Evolutionary conservation across 2,888 invertebrate species (phyloP).

Genomic region (Autographa gamma): DNA sequence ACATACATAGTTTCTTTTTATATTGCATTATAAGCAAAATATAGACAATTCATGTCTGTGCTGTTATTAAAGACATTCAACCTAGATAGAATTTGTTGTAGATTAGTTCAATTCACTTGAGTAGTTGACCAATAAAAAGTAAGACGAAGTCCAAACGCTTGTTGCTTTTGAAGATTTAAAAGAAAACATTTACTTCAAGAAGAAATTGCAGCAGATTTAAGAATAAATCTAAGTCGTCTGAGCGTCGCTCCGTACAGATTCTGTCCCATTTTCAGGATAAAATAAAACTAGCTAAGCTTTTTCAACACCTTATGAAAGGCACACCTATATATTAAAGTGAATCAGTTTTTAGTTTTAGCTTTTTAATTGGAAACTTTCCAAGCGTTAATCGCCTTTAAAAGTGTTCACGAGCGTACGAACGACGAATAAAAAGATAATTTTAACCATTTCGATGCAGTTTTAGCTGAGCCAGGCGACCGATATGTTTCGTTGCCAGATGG

Average conservation of each 20-base stretch:
- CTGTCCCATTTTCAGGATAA: conserved; percentile 30
- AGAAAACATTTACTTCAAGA: conserved; percentile 28
- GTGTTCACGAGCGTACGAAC: conserved; percentile 31
- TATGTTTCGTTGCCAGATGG: conserved; percentile 27
- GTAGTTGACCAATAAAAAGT: conserved; percentile 18
- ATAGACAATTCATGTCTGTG: no score
- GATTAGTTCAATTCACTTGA: conserved; percentile 11
- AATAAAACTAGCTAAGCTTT: conserved; percentile 35
- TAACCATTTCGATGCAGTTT: conserved; percentile 19
- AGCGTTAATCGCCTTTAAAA: conserved; percentile 44
- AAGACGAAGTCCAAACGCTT: conserved; percentile 16
- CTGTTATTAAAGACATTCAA: no score
- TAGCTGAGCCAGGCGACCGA: conserved; percentile 5
- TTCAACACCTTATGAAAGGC: conserved; percentile 40
- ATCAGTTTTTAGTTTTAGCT: conserved; percentile 27
- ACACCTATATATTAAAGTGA: conserved; percentile 26
- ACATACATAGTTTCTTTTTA: no score
- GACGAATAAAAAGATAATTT: conserved; percentile 35
- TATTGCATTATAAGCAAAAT: no score
- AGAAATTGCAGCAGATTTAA: conserved; percentile 45
- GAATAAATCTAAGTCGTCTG: conserved; percentile 44
- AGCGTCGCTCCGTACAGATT: conserved; percentile 50
- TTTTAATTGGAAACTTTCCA: conserved; percentile 48
- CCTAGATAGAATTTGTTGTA: not conserved
- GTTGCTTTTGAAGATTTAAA: conserved; percentile 18